Conservation (phyloP, 1,140 invertebrate genomes). For the Musca vetustissima region DNA sequence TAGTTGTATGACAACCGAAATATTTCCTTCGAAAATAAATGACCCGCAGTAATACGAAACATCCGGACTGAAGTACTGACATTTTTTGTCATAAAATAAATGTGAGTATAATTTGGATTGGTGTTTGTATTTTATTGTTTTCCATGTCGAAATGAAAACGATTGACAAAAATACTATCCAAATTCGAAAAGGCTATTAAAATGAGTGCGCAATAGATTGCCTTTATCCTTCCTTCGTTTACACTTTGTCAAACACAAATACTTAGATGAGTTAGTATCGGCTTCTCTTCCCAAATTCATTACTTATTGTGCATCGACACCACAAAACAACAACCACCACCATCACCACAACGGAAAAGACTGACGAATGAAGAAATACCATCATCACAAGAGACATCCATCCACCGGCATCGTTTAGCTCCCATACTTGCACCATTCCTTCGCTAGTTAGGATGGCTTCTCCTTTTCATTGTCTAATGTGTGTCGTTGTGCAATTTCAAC, state of each 20-base stretch:
- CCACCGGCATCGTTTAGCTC: no score
- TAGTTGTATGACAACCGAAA: no score
- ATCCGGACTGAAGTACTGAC: background rate
- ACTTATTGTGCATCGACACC: background rate
- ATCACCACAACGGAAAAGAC: background rate
- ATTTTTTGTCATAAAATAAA: no score
- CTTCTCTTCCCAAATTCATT: background rate
- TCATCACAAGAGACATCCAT: background rate
- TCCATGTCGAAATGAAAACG: background rate
- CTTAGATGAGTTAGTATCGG: no score
- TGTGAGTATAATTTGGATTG: no score
- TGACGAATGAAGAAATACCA: no score
- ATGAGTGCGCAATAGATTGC: constrained; percentile 6
- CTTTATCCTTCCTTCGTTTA: background rate
- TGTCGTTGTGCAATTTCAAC: background rate
- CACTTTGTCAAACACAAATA: no score
- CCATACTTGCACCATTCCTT: background rate
- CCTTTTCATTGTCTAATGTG: no score
- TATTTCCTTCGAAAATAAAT: background rate
- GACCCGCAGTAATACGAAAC: constrained; percentile 8
- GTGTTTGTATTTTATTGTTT: background rate
- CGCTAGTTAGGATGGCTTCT: background rate
- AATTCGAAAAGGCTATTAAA: background rate
- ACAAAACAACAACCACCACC: background rate
- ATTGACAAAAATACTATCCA: background rate